A percentile compares a stretch with the other conserved stretches of the same genome.
Conservation (phyloP, 2,113 vertebrate genomes). For the Phrynosoma blainvillii region DNA sequence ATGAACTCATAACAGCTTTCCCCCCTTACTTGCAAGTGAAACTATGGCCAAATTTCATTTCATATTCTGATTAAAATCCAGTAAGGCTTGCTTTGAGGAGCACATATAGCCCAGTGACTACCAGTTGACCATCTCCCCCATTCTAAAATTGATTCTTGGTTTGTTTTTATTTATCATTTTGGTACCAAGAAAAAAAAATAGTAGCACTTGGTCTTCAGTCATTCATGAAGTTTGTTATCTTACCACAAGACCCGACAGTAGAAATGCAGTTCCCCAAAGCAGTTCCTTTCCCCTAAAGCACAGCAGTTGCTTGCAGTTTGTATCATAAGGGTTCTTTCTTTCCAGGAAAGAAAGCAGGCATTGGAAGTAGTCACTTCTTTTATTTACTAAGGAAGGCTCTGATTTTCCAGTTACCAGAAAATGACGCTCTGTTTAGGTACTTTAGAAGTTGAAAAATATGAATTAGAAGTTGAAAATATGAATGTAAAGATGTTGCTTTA, state of each 20-base stretch:
- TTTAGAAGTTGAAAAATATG: background rate
- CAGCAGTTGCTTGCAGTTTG: conserved; percentile 1
- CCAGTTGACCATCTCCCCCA: background rate
- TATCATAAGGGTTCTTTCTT: background rate
- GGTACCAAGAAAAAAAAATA: no score
- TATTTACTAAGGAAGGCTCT: background rate
- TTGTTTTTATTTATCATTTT: background rate
- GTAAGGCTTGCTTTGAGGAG: background rate
- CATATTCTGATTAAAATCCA: background rate
- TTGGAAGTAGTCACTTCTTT: background rate
- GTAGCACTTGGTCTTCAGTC: background rate
- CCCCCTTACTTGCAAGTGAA: background rate
- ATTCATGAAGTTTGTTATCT: background rate
- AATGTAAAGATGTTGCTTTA: background rate
- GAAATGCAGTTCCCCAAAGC: background rate
- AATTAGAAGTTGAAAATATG: background rate
- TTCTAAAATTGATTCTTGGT: background rate
- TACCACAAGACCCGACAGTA: background rate
- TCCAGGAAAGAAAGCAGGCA: background rate
- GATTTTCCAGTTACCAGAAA: conserved; percentile 6
- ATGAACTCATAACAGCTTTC: background rate
- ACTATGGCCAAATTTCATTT: background rate
- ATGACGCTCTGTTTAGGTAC: background rate
- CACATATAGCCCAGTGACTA: background rate
- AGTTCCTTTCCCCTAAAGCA: background rate